phyloP scores from a whole-genome alignment of 2,888 invertebrate genomes.

The Torymus aiolomorphi region DNA sequence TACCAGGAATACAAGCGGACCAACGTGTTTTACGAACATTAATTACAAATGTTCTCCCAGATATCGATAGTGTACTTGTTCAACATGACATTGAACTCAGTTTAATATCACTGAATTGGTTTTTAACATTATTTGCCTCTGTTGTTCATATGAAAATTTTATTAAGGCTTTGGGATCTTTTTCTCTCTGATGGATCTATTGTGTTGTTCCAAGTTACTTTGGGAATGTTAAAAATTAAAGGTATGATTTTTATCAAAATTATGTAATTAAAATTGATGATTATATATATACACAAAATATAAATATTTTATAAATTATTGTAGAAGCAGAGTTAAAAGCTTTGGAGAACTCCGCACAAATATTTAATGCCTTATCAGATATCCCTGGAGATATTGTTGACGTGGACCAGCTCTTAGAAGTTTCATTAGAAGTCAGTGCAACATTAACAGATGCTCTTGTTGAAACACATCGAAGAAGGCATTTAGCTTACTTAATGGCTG shows the following conservation, averaged over 20 bases:
- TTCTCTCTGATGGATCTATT: constrained; percentile 96
- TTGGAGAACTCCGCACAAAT: constrained; percentile 98
- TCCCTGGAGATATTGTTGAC: constrained; percentile 95
- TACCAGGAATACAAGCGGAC: constrained; percentile 91
- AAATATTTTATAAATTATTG: constrained; percentile 58
- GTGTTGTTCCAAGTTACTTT: constrained; percentile 95
- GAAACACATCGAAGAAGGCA: constrained; percentile 94
- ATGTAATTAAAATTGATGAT: neutral
- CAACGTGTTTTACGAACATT: constrained; percentile 96
- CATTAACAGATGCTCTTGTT: constrained; percentile 88
- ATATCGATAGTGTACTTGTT: constrained; percentile 91
- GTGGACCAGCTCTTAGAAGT: constrained; percentile 90
- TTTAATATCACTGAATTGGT: constrained; percentile 97
- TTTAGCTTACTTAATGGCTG: constrained; percentile 96
- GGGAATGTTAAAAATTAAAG: constrained; percentile 92
- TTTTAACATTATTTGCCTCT: constrained; percentile 96
- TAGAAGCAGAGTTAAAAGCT: constrained; percentile 87
- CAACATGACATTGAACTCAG: constrained; percentile 97
- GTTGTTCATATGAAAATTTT: constrained; percentile 97
- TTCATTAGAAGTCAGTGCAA: constrained; percentile 86
- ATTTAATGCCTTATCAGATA: constrained; percentile 96
- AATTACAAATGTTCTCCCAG: constrained; percentile 91
- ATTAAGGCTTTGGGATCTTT: constrained; percentile 95
- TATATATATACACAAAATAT: too few relatives aligned
- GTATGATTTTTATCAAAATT: constrained; percentile 64